Percentiles rank a stretch among this genome's conserved stretches.
Evolutionary conservation across 2,888 invertebrate genomes (phyloP).

Genomic region (Drosophila helvetica): DNA sequence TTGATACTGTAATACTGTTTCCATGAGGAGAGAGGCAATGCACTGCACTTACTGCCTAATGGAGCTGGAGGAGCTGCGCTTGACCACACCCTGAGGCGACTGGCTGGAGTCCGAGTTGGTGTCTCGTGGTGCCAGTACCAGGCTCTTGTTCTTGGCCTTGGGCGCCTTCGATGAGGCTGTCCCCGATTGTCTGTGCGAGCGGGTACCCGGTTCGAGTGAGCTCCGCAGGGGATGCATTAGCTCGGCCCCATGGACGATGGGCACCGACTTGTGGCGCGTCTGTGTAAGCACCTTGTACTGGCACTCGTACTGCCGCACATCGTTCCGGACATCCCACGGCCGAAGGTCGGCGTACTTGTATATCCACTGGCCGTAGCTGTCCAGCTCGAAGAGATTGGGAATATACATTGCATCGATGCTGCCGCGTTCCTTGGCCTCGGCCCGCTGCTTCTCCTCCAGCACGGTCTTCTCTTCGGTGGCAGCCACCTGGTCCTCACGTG

Average conservation of each 20-base stretch:
- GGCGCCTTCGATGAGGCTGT: constrained; percentile 8
- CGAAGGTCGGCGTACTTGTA: constrained; percentile 92
- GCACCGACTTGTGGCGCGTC: constrained; percentile 88
- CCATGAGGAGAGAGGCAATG: accelerated
- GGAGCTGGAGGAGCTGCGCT: constrained; percentile 55
- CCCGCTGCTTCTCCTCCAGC: constrained; percentile 94
- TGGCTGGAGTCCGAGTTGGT: constrained; percentile 85
- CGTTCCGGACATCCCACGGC: constrained; percentile 95
- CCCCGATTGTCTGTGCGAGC: constrained; percentile 25
- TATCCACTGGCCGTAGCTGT: constrained; percentile 86
- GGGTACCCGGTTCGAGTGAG: constrained; percentile 17
- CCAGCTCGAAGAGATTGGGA: constrained; percentile 90
- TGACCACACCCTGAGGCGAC: constrained; percentile 79
- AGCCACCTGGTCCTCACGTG: constrained; percentile 91
- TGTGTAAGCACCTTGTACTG: constrained; percentile 91
- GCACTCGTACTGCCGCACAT: constrained; percentile 93
- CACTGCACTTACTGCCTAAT: constrained; percentile 65
- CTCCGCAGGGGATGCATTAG: constrained; percentile 35
- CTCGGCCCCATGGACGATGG: constrained; percentile 83
- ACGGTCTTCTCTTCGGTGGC: constrained; percentile 96
- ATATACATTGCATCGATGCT: constrained; percentile 88
- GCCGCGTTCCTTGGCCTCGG: constrained; percentile 89
- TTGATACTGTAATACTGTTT: no score
- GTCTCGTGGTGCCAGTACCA: constrained; percentile 81
- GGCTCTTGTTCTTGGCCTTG: constrained; percentile 61